These are phyloP conservation scores for Scortum barcoo DNA, from an alignment of 2,113 vertebrate genomes.

Conservation along the genomic window DNA sequence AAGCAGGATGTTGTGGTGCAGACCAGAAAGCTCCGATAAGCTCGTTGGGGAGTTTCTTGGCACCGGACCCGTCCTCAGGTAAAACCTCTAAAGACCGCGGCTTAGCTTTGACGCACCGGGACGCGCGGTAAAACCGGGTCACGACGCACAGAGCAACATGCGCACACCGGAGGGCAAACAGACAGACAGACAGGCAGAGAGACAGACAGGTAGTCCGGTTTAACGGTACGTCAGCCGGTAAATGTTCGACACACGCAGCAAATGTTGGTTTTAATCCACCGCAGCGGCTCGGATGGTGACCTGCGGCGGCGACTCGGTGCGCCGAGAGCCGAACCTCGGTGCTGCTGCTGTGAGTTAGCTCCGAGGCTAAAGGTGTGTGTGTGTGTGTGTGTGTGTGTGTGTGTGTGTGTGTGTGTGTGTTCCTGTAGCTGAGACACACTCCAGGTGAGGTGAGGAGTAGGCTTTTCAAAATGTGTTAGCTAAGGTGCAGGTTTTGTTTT, in stretches of 20 bases:
- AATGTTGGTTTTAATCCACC: background rate
- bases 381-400: no score
- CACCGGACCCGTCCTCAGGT: constrained; percentile 86
- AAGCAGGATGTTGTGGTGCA: constrained; percentile 80
- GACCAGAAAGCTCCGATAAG: constrained; percentile 82
- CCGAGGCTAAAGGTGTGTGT: no score
- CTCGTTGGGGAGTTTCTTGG: constrained; percentile 86
- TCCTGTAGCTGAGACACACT: no score
- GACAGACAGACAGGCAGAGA: constrained; percentile 5
- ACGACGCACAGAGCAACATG: constrained; percentile 47
- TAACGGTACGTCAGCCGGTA: background rate
- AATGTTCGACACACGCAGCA: background rate
- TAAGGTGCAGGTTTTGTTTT: constrained; percentile 7
- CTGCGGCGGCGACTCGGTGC: constrained; percentile 2
- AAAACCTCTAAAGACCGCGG: constrained; percentile 54
- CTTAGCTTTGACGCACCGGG: constrained; percentile 15
- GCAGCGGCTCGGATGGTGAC: background rate
- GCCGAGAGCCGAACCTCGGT: no score
- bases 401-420: no score
- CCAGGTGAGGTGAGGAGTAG: no score
- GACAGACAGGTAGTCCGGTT: constrained; percentile 10
- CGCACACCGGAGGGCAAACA: constrained; percentile 30
- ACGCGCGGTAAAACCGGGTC: constrained; percentile 30
- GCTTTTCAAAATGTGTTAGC: no score
- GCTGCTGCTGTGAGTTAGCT: no score